phyloP scores from a whole-genome alignment of 1,140 invertebrate genomes.

The Scaptomyza pallida region DNA sequence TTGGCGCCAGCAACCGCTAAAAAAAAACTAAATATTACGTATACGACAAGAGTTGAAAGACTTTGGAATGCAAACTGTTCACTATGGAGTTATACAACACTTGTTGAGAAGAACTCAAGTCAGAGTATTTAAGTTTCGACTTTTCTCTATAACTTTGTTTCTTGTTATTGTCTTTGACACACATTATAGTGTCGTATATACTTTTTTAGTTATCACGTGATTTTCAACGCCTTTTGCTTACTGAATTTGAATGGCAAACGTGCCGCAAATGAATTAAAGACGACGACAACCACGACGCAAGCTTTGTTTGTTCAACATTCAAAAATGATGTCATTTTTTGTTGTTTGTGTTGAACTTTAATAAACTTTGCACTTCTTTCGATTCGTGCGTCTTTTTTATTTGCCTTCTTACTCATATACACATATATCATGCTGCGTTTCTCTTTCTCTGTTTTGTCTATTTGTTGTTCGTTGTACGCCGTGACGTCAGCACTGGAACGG shows the following conservation, averaged over 20 bases:
- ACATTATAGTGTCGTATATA: neutral
- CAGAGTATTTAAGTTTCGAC: conserved; percentile 7
- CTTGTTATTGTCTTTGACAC: conserved; percentile 21
- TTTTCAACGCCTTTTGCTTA: too few relatives aligned
- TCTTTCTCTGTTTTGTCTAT: conserved; percentile 8
- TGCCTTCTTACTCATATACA: conserved; percentile 13
- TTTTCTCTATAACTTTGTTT: neutral
- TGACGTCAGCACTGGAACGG: conserved; percentile 24
- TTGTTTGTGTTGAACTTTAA: conserved; percentile 68
- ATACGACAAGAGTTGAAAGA: conserved; percentile 8
- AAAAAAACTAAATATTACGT: conserved; percentile 18
- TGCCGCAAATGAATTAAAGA: conserved; percentile 33
- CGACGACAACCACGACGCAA: too few relatives aligned
- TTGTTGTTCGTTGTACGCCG: neutral
- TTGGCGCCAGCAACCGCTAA: conserved; percentile 9
- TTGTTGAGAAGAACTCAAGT: neutral
- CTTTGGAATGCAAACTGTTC: conserved; percentile 1
- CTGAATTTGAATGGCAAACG: conserved; percentile 22
- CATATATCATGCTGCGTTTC: conserved; percentile 22
- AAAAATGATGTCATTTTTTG: conserved; percentile 69
- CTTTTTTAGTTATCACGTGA: conserved; percentile 44
- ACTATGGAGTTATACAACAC: conserved; percentile 4
- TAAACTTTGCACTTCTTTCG: conserved; percentile 69
- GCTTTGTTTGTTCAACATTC: too few relatives aligned
- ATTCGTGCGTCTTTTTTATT: conserved; percentile 9